Evolutionary conservation across 2,888 invertebrate species (phyloP).

Genomic region (Amiota mariae): DNA sequence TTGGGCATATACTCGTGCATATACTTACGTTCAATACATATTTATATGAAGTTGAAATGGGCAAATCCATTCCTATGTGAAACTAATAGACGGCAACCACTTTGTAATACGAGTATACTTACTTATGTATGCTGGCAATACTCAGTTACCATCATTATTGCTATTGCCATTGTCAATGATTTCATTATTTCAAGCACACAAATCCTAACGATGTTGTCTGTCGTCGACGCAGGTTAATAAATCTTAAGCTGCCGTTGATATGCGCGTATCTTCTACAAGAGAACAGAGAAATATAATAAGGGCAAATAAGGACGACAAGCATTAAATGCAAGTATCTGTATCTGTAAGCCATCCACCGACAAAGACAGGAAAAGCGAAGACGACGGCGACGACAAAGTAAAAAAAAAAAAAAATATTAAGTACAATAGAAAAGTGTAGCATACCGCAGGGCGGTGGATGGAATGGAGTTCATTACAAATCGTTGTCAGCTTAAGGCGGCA

Average conservation of each 20-base stretch:
- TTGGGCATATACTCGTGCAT: too few relatives aligned
- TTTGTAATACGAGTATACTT: neutral
- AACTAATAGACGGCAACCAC: conserved; percentile 1
- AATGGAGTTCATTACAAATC: conserved; percentile 66
- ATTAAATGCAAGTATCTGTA: neutral
- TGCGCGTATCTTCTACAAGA: neutral
- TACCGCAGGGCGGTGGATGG: conserved; percentile 48
- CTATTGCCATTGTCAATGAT: conserved; percentile 13
- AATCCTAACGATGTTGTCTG: conserved; percentile 32
- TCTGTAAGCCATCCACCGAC: too few relatives aligned
- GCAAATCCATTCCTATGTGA: too few relatives aligned
- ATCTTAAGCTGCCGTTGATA: conserved; percentile 61
- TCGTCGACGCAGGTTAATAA: conserved; percentile 59
- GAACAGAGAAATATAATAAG: neutral
- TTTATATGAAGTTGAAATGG: too few relatives aligned
- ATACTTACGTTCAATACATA: too few relatives aligned
- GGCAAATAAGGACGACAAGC: conserved; percentile 6
- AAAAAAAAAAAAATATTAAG: conserved; percentile 23
- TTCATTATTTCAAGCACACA: conserved; percentile 46
- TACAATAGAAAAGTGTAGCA: conserved; percentile 15
- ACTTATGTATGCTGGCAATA: neutral
- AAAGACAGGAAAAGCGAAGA: conserved; percentile 28
- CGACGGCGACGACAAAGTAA: conserved; percentile 34
- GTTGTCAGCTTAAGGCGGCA: conserved; percentile 58
- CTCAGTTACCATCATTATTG: too few relatives aligned